Conservation (phyloP, 2,888 invertebrate species). For the Hydropsyche betteni region DNA sequence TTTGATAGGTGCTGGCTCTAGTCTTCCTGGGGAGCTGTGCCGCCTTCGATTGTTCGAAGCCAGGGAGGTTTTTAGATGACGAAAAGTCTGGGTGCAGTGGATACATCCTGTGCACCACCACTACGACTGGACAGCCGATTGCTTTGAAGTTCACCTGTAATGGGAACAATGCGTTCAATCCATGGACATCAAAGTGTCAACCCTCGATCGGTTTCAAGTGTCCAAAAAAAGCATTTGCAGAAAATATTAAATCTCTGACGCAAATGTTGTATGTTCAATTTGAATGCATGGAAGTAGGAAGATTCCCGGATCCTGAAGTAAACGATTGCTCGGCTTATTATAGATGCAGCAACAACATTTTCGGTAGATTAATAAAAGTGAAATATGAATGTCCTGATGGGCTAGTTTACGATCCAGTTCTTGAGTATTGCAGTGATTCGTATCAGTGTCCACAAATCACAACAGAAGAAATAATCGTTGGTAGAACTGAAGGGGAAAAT, state of each 20-base stretch:
- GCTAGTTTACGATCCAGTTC: slow-evolving; percentile 33
- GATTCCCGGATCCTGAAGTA: slow-evolving; percentile 36
- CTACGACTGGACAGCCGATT: slow-evolving; percentile 23
- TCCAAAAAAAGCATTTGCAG: neutral
- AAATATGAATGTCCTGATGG: slow-evolving; percentile 34
- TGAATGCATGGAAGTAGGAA: slow-evolving; percentile 37
- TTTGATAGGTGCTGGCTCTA: neutral
- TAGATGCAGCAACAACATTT: slow-evolving; percentile 21
- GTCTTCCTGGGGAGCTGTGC: neutral
- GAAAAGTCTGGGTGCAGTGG: slow-evolving; percentile 39
- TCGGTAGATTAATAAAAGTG: slow-evolving; percentile 19
- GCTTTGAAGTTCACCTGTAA: slow-evolving; percentile 39
- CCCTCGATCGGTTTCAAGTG: neutral
- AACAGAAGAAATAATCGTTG: neutral
- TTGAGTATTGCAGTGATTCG: slow-evolving; percentile 22
- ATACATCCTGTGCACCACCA: slow-evolving; percentile 44
- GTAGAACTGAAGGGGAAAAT: neutral
- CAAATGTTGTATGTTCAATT: neutral
- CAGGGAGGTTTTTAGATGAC: slow-evolving; percentile 46
- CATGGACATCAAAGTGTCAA: slow-evolving; percentile 40
- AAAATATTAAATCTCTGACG: neutral
- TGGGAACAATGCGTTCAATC: slow-evolving; percentile 39
- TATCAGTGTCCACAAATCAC: slow-evolving; percentile 21
- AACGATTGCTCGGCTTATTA: slow-evolving; percentile 38
- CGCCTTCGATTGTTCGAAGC: slow-evolving; percentile 38